A percentile compares a stretch with the other conserved stretches of the same genome.
These are phyloP conservation scores for Oreochromis grahami DNA, from an alignment of 2,797 vertebrate species.

Conservation along the genomic window DNA sequence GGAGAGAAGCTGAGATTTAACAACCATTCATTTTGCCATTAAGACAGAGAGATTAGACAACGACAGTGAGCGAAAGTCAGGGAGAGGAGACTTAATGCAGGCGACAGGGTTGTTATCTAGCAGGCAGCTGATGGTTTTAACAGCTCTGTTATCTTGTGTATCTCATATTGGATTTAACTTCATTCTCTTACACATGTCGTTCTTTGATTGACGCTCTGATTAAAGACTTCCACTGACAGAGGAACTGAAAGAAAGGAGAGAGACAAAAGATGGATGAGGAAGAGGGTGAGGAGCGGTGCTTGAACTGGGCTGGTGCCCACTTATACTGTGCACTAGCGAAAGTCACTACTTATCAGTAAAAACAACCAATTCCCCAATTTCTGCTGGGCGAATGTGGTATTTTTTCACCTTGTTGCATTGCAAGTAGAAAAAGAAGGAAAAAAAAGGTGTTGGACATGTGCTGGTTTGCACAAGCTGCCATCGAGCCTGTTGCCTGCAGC, in stretches of 20 bases:
- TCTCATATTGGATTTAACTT: conserved; percentile 69
- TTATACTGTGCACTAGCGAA: background rate
- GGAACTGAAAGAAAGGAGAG: background rate
- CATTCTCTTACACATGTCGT: conserved; percentile 42
- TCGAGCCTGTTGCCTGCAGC: background rate
- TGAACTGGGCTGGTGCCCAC: background rate
- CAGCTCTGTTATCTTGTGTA: conserved; percentile 68
- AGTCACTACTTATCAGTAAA: background rate
- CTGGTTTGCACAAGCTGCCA: background rate
- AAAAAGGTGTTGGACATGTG: background rate
- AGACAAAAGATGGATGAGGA: background rate
- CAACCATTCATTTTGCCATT: conserved; percentile 53
- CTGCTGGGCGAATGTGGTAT: background rate
- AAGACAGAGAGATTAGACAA: conserved; percentile 24
- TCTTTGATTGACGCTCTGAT: conserved; percentile 69
- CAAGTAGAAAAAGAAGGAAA: background rate
- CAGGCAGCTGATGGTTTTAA: conserved; percentile 61
- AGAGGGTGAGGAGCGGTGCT: background rate
- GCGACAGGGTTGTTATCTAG: conserved; percentile 65
- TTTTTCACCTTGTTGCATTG: background rate
- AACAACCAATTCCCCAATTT: background rate
- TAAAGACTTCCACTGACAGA: conserved; percentile 59
- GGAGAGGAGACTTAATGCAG: conserved; percentile 39
- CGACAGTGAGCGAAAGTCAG: conserved; percentile 14
- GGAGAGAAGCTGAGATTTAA: conserved; percentile 44